Evolutionary conservation across 2,888 invertebrate genomes (phyloP).

Genomic region (Amiota mariae): DNA sequence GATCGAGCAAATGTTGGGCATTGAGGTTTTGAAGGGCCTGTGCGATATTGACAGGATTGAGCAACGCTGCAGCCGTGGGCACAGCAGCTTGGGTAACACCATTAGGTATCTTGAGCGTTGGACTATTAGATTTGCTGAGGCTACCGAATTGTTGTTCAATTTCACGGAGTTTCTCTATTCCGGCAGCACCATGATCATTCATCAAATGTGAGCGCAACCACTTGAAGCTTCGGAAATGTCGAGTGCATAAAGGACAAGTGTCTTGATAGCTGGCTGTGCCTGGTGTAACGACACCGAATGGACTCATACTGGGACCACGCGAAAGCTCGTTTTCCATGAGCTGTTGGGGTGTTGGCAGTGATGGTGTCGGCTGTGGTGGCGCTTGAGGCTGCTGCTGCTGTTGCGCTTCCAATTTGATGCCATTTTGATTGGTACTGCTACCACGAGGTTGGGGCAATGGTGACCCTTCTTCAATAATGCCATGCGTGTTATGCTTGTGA

Average conservation of each 20-base stretch:
- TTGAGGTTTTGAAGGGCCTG: slow-evolving; percentile 69
- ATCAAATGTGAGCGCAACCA: slow-evolving; percentile 90
- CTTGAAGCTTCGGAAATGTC: slow-evolving; percentile 90
- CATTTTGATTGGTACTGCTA: slow-evolving; percentile 58
- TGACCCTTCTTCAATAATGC: slow-evolving; percentile 89
- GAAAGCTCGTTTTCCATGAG: slow-evolving; percentile 48
- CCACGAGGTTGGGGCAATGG: slow-evolving; percentile 74
- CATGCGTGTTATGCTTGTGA: slow-evolving; percentile 98
- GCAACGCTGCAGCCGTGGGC: slow-evolving; percentile 40
- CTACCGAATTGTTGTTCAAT: slow-evolving; percentile 64
- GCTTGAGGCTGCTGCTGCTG: slow-evolving; percentile 54
- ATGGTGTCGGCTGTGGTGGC: slow-evolving; percentile 54
- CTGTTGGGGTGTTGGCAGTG: slow-evolving; percentile 41
- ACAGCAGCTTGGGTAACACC: slow-evolving; percentile 53
- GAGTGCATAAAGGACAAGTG: slow-evolving; percentile 88
- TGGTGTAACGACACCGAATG: slow-evolving; percentile 45
- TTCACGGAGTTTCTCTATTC: slow-evolving; percentile 72
- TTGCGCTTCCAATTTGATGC: slow-evolving; percentile 58
- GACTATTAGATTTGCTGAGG: slow-evolving; percentile 69
- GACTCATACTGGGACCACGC: slow-evolving; percentile 52
- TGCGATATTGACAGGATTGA: slow-evolving; percentile 65
- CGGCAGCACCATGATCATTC: slow-evolving; percentile 85
- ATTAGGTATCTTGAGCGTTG: slow-evolving; percentile 73
- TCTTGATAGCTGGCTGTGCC: slow-evolving; percentile 79
- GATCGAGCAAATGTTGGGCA: slow-evolving; percentile 65